A percentile compares a stretch with the other conserved stretches of the same genome.
phyloP scores from a whole-genome alignment of 2,797 vertebrate genomes.

The Scolopax rusticola region DNA sequence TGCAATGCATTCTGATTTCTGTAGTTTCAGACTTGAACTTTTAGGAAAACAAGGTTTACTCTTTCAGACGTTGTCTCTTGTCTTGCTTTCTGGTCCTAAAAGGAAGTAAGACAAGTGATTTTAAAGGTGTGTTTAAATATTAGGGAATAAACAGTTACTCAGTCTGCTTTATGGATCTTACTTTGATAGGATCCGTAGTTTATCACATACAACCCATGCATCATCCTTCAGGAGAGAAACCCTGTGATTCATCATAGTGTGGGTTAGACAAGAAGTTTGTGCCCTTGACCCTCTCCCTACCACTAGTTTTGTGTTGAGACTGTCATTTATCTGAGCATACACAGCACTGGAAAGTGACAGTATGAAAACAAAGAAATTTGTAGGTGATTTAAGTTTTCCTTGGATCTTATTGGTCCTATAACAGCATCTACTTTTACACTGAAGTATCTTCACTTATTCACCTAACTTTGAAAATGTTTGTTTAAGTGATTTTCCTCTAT shows the following conservation, averaged over 20 bases:
- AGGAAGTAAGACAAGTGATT: background rate
- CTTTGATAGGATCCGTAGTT: background rate
- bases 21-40: background rate
- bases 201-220: background rate
- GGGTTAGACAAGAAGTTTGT: background rate
- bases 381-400: background rate
- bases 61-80: background rate
- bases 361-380: background rate
- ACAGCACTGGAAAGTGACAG: background rate
- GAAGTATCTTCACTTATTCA: background rate
- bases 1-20: background rate
- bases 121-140: background rate
- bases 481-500: background rate
- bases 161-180: background rate
- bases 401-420: background rate
- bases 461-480: conserved; percentile 7
- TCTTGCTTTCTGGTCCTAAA: background rate
- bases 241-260: background rate
- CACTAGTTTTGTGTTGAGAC: background rate
- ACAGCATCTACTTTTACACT: background rate
- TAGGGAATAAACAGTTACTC: background rate
- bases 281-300: fast-evolving
- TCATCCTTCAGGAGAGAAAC: background rate
- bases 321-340: background rate
- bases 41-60: background rate